Conservation (phyloP, 2,888 invertebrate genomes). For the Zhengitettix transpicula region DNA sequence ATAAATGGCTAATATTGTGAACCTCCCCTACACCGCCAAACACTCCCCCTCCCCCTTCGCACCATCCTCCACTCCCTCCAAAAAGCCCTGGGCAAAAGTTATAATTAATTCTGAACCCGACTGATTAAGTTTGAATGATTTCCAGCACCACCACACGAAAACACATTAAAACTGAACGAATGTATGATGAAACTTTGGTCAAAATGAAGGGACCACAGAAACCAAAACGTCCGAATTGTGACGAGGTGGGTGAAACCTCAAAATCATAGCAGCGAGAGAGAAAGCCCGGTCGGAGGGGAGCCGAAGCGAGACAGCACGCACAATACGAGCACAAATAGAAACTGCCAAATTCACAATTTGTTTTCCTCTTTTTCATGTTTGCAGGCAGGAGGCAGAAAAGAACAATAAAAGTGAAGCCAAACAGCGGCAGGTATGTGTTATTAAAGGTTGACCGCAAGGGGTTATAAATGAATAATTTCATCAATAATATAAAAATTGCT, state of each 20-base stretch:
- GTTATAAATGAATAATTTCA: conserved; percentile 11
- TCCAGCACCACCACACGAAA: conserved; percentile 10
- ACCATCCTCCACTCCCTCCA: background rate
- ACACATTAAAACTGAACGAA: conserved; percentile 12
- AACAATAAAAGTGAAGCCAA: background rate
- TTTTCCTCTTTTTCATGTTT: background rate
- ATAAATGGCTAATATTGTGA: conserved; percentile 3
- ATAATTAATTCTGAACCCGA: conserved; percentile 11
- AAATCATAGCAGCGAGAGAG: conserved; percentile 8
- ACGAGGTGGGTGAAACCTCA: conserved; percentile 6
- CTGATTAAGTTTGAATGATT: conserved; percentile 12
- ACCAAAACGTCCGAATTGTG: conserved; percentile 11
- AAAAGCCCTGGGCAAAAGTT: conserved; percentile 8
- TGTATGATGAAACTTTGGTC: conserved; percentile 12
- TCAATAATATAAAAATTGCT: conserved; percentile 11
- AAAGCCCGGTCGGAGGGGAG: background rate
- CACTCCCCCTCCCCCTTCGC: background rate
- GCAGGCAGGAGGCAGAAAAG: background rate
- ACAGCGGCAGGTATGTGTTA: conserved; percentile 4
- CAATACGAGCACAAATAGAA: background rate
- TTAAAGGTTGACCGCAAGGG: conserved; percentile 9
- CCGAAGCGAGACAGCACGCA: background rate
- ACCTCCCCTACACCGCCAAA: background rate
- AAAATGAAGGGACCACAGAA: conserved; percentile 12
- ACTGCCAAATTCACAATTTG: conserved; percentile 11